Evolutionary conservation across 1,140 invertebrate species (phyloP), one percentile per base, ranked within the genome.

Genomic region (Thaumatotibia leucotreta): DNA sequence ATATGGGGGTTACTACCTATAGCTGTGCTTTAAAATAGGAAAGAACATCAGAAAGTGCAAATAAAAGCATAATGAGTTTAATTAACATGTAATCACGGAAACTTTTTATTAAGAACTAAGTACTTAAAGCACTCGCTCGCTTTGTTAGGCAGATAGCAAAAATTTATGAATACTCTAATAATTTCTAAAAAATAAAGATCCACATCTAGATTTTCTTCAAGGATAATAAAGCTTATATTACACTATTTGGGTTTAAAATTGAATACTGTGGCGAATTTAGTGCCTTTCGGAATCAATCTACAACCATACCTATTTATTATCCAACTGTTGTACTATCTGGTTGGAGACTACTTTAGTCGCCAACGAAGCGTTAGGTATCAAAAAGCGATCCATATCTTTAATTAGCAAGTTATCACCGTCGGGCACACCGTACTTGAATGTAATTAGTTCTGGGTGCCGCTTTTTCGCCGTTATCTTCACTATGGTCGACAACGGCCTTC

Each of bases 401-500:
- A 97, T 95, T 27, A 94, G 91, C 61, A 95, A 88, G 22, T 94
- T 94, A 67, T 96, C 95, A 27, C 95, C 95, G 77, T 94, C 93
- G 54, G 94, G 94, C 27, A 94, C 93, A 11, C 97, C 97, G 82
- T 98, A 98, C 86, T 98, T 98, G 84, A 99, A 98, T 2, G 98
- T 99, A 67, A 99, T 99, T 66, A 99, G 90, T 86, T 99, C 97
- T 0, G 98, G 97, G 88, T 97, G 95, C 64, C 95, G 94, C 84
- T 98, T 98, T 84, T 98, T 97, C 8, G 97, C 98, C 0, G 98
- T 99, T 67, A 99, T 99, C 92, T 97, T 98, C 10, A 99, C 96
- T 75, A 99, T 97, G 35, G 95, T 96, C 10, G 96, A 96, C 54
- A 99, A 92, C 0, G 96, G 96, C 32, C 97, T 93, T 70, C 96